Percentiles rank a stretch among this genome's conserved stretches.
Conservation (phyloP, 2,797 vertebrate genomes). For the Argya squamiceps region DNA sequence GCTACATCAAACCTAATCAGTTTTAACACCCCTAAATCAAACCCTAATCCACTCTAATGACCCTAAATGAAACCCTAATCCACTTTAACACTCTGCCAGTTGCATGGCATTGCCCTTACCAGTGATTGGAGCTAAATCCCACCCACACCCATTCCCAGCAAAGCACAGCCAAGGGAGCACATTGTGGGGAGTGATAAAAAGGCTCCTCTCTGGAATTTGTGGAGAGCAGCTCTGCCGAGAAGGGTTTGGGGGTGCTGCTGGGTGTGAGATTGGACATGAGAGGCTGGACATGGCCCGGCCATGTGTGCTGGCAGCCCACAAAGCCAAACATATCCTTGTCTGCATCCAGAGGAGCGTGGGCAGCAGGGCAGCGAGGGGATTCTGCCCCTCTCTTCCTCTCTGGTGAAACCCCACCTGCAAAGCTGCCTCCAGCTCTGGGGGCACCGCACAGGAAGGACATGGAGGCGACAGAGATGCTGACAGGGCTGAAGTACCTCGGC, state of each 20-base stretch:
- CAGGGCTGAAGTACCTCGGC: background rate
- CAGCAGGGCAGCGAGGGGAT: background rate
- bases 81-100: background rate
- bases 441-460: background rate
- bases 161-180: background rate
- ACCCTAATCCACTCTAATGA: background rate
- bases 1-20: background rate
- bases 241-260: background rate
- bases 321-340: background rate
- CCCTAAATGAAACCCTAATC: background rate
- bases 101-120: background rate
- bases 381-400: background rate
- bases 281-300: background rate
- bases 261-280: background rate
- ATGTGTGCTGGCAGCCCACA: background rate
- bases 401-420: background rate
- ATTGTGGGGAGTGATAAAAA: rapidly evolving
- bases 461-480: background rate
- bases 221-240: background rate
- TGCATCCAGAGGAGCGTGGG: background rate
- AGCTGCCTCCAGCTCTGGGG: background rate
- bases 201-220: rapidly evolving
- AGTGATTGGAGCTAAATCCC: background rate
- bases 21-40: background rate
- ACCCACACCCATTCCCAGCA: background rate